Percentiles rank a stretch among this genome's conserved stretches.
Conservation (phyloP, 2,888 invertebrate genomes). For the Nebria brevicollis region DNA sequence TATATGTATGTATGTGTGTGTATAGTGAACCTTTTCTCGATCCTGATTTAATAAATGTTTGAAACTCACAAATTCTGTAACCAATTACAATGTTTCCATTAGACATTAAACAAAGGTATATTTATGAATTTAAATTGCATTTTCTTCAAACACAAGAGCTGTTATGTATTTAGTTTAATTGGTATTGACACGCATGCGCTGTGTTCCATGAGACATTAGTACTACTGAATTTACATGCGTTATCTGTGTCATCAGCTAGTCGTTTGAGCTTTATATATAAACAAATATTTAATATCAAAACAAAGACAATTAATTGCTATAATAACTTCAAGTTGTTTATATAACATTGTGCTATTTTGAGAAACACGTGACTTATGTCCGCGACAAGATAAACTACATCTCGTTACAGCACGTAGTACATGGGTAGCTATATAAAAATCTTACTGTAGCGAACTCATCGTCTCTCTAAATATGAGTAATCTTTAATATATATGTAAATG, state of each 20-base stretch:
- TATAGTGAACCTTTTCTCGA: too few species aligned
- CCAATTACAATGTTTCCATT: neutral
- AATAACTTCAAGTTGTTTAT: slow-evolving; percentile 31
- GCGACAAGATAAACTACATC: neutral
- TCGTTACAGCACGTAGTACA: neutral
- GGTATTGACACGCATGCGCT: neutral
- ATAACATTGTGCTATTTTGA: slow-evolving; percentile 28
- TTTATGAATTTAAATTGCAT: neutral
- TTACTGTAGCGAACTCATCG: neutral
- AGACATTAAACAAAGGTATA: neutral
- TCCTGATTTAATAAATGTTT: neutral
- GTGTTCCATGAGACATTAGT: neutral
- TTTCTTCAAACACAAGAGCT: neutral
- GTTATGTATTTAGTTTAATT: neutral
- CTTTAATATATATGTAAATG: too few species aligned
- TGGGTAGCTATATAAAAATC: neutral
- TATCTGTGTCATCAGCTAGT: neutral
- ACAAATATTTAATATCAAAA: slow-evolving; percentile 37
- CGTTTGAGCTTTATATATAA: neutral
- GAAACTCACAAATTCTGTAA: neutral
- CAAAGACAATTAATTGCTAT: slow-evolving; percentile 31
- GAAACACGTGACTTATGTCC: slow-evolving; percentile 9
- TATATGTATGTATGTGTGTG: too few species aligned
- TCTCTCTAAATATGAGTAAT: neutral
- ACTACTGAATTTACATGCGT: neutral